Base-by-base conservation (phyloP, 2,113 vertebrate genomes). In the Dipodomys ordii region DNA sequence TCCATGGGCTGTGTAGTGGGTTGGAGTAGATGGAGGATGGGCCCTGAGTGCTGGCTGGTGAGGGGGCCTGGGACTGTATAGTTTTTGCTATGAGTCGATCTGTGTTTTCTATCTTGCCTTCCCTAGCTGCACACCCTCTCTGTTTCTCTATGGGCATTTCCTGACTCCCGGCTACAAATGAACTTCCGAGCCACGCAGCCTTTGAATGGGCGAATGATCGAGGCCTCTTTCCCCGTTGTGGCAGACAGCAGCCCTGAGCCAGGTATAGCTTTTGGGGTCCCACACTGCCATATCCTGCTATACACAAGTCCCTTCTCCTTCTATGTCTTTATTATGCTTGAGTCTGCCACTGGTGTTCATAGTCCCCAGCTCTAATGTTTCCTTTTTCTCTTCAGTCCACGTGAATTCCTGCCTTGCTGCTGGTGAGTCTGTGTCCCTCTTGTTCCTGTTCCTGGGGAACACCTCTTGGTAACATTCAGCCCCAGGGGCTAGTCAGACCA, bases 191-290 rank as follows among this genome's bases (percentile, higher is more conserved):
- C 87, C 0, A 93, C 90, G 0, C 96, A 97, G 87, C 94, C 91
- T 83, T 76, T 97, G 92, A 97, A 98, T 16, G 97, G 97, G 8
- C 94, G 97, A 23, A 35, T 85, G 2, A 88, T 97, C 0, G 90
- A 97, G 44, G 95, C 95, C 46, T 97, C 97, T 57, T 97, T 97
- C 89, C 32, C 74, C 2, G 12, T 64, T 7, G 53, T 7, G 35
- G 64, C 25, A 46, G 89, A 93, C 22, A 28, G n/a, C 32, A 91
- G 35, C 39, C 67, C 91, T 18, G 78, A 95, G 39, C 83, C 96
- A 97, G 96, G 97, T 97, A 32, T 32, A 11, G 25, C 20, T 68
- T 57, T 80, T 72, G 80, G 32, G n/a, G 28, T 15, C 57, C 72
- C 32, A 0, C 22, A 5, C 8, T 11, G 30, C 28, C 3, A 0